These are phyloP conservation scores for Scyliorhinus canicula DNA, from an alignment of 2,797 vertebrate species.

Conservation along the genomic window DNA sequence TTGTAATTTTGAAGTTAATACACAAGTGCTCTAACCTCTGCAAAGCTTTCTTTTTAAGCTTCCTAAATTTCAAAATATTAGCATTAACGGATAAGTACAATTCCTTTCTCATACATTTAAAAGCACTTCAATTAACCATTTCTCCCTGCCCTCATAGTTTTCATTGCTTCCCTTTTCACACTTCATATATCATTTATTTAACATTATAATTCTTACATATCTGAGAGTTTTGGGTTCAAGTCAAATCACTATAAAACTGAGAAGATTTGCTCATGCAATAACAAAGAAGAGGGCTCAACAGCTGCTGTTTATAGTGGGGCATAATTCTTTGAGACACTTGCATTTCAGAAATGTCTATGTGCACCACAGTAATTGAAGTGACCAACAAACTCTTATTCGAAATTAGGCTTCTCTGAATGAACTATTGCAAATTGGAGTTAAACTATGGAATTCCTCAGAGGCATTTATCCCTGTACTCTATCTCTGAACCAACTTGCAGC, in stretches of 20 bases:
- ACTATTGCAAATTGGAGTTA: not conserved
- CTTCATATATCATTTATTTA: slow-evolving; percentile 38
- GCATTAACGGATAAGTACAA: not conserved
- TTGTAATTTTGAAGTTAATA: slow-evolving; percentile 19
- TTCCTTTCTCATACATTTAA: not conserved
- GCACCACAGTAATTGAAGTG: not conserved
- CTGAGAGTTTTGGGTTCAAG: slow-evolving; percentile 48
- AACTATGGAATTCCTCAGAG: not conserved
- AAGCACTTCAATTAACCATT: not conserved
- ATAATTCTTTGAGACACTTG: not conserved
- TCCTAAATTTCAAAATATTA: slow-evolving; percentile 3
- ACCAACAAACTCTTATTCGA: not conserved
- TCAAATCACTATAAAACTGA: slow-evolving; percentile 50
- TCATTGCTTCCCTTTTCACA: slow-evolving; percentile 40
- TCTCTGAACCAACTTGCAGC: not conserved
- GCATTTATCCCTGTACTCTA: not conserved
- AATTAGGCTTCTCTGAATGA: not conserved
- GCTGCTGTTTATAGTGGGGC: slow-evolving; percentile 9
- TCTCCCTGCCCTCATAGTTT: slow-evolving; percentile 22
- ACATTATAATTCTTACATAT: slow-evolving; percentile 35
- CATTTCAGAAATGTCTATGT: not conserved
- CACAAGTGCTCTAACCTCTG: not conserved
- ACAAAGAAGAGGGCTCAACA: slow-evolving; percentile 42
- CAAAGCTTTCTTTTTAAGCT: slow-evolving; percentile 26
- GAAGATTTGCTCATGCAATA: slow-evolving; percentile 48